Conservation (phyloP, 2,888 invertebrate genomes). For the Xanthorhoe designata region DNA sequence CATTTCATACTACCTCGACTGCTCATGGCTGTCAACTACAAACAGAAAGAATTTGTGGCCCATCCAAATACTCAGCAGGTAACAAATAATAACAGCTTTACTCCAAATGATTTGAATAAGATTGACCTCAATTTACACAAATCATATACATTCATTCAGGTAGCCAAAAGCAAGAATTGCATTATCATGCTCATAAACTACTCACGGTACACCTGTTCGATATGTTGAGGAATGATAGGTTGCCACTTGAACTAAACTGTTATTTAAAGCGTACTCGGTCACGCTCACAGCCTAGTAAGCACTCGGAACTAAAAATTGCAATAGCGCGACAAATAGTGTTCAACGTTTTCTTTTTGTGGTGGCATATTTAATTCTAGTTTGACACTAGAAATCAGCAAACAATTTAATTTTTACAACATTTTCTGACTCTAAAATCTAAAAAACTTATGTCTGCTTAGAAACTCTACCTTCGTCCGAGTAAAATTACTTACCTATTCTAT, state of each 20-base stretch:
- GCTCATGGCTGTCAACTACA: conserved; percentile 88
- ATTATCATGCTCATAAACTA: conserved; percentile 43
- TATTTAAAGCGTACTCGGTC: conserved; percentile 34
- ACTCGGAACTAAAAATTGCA: neutral
- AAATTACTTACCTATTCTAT: too few relatives aligned
- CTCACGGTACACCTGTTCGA: conserved; percentile 23
- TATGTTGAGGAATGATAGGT: conserved; percentile 34
- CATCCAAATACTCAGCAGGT: conserved; percentile 91
- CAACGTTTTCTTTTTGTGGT: too few relatives aligned
- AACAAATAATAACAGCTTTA: conserved; percentile 24
- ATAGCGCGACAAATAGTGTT: neutral
- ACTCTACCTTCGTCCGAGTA: too few relatives aligned
- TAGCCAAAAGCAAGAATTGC: conserved; percentile 35
- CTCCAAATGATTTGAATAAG: conserved; percentile 22
- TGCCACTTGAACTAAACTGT: conserved; percentile 37
- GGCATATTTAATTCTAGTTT: too few relatives aligned
- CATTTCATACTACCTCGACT: conserved; percentile 87
- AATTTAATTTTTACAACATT: too few relatives aligned
- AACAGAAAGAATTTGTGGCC: conserved; percentile 90
- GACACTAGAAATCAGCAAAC: too few relatives aligned
- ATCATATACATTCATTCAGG: conserved; percentile 30
- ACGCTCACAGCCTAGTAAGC: conserved; percentile 2
- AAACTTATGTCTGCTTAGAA: too few relatives aligned
- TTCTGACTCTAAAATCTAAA: too few relatives aligned
- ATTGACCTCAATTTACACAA: conserved; percentile 18